Evolutionary conservation across 2,888 invertebrate species (phyloP), one percentile per base, ranked within the genome.

Genomic region (Platerodrilus igneus): DNA sequence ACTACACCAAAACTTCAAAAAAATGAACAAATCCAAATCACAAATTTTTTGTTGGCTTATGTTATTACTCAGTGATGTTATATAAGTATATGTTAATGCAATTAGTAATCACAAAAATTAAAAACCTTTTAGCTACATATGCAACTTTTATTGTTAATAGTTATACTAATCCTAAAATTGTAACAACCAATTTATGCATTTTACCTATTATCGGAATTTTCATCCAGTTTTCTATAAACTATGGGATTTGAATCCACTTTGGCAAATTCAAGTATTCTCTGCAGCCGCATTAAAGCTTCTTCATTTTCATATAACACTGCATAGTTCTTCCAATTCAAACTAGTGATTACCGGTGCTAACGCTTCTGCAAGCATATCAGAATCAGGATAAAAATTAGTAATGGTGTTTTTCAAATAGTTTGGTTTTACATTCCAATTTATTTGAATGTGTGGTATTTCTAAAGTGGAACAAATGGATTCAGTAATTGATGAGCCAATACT

Each of bases 291-390:
- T 9, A 27, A 14, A 15, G 27, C 27, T 27, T 13, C n/a, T 15
- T 27, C 27, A 9, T 27, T 27, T 27, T 27, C 27, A 14, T 27
- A 27, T n/a, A 27, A 15, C 10, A 27, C 14, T 5, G 8, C 27
- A 27, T 27, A 27, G 9, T 27, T 15, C 14, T 27, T 27, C 27
- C 27, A 27, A 2, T 27, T 5, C 14, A 27, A 27, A n/a, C n/a
- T n/a, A n/a, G n/a, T 11, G 10, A 23, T 13, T 6, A 23, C 13
- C 9, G 23, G 10, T 23, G 23, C 23, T 10, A 23, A 23, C 10
- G 10, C 23, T 23, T 23, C 13, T 13, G 23, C 23, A 23, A 23
- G 23, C 13, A 6, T 23, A n/a, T 23, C 23, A 11, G 23, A 11
- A 23, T 23, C 23, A 23, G 23, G 23, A 7, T 23, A 23, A 4